Evolutionary conservation across 2,888 invertebrate species (phyloP), one percentile per base, ranked within the genome.

Genomic region (Morinoia aosen): DNA sequence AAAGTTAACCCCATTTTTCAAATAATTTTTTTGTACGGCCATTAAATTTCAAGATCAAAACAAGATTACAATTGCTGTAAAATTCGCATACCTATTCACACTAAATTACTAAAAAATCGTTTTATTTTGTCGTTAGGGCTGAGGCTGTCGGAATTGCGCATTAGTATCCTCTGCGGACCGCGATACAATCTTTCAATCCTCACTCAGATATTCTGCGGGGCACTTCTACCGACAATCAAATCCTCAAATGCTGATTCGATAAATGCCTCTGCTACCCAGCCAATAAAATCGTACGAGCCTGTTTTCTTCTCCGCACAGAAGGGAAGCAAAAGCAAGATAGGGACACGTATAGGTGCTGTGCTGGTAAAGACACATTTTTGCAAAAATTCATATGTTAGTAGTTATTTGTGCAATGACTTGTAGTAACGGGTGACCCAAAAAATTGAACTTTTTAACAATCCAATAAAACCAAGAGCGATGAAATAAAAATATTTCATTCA

Each of bases 241-340:
- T 90, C 90, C 90, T 90, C 40, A 48, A 90, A 90, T 90, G 90
- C 90, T 90, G 90, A 90, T 90, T 90, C 90, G 90, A 90, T 90
- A 40, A 90, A 90, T 90, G 40, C 90, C 90, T 11, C 90, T 90
- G 90, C 48, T 48, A 90, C 40, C 14, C 19, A 10, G 90, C 90
- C 39, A 90, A 39, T 90, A 48, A 90, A 90, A 90, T 40, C 48
- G 10, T 33, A 16, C 76, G 25, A 76, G 76, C 76, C 76, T 25
- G 76, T 7, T 76, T 76, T 33, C 76, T 76, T 76, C 33, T 76
- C 76, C 76, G 8, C 33, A 76, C 25, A 7, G 33, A 33, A 76
- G 25, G 25, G 8, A 33, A 33, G 76, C 25, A 14, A 16, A 76
- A 76, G 25, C 76, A 76, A 76, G 25, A 33, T 10, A 16, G 64